Base-by-base conservation (phyloP, 2,888 invertebrate species). In the Synergus japonicus region DNA sequence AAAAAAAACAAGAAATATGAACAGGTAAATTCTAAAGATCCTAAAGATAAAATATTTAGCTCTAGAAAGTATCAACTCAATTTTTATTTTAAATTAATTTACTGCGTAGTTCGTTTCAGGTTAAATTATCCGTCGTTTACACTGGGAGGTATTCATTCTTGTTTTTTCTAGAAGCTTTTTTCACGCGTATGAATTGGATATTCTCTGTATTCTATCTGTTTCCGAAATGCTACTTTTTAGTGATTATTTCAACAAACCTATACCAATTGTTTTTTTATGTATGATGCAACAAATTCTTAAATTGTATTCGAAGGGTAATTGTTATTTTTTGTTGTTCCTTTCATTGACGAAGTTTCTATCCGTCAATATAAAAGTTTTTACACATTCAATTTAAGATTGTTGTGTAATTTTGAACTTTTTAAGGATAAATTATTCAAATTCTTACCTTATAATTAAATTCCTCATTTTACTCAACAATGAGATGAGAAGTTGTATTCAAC, bases 1-100 rank as follows among this genome's bases (percentile, higher is more conserved):
- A 82, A 87, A 86, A 79, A 85, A 81, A 77, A 66, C 76, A 64
- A 78, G 82, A 79, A 89, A 86, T 79, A 90, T 91, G 89, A 88
- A 87, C 78, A 88, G 85, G 91, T 91, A 86, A 60, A 18, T 60
- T 4, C 9, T 10, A 46, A 46, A 10, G 12, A 46, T 46, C 29
- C 29, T 29, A 29, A 4, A 54, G 54, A 54, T n/a, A 15, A n/a
- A 54, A n/a, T 54, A 54, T n/a, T 54, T 54, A 54, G 7, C 0
- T 2, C n/a, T n/a, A 54, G n/a, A n/a, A 54, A 54, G 54, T 8
- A n/a, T 54, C n/a, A n/a, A 54, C n/a, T 54, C n/a, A 1, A n/a
- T 8, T 54, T 54, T n/a, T 54, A 2, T 7, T 15, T n/a, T 8
- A 54, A 8, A 54, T 5, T 49, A 54, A 8, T 49, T 49, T 7